Percentiles rank a stretch among this genome's conserved stretches.
phyloP scores from a whole-genome alignment of 1,140 invertebrate genomes.

The Gonioctena quinquepunctata region DNA sequence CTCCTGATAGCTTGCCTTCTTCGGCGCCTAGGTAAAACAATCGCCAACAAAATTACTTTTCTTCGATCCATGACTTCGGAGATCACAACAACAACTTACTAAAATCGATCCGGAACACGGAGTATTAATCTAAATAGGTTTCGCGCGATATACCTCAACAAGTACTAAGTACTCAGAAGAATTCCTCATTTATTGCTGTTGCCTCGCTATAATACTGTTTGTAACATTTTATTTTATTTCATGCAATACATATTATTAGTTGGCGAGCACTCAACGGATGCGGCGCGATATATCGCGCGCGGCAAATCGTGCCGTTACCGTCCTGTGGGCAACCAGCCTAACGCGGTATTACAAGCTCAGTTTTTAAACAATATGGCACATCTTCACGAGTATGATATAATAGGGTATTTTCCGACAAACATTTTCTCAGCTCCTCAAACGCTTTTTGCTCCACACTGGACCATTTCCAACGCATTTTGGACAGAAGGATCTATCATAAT shows the following conservation, averaged over 20 bases:
- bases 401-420: neutral
- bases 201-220: too few species aligned
- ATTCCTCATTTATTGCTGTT: too few species aligned
- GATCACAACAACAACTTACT: too few species aligned
- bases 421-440: neutral
- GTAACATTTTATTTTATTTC: too few species aligned
- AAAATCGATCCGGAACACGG: too few species aligned
- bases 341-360: neutral
- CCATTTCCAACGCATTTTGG: neutral
- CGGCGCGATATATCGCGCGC: neutral
- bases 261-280: neutral
- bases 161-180: too few species aligned
- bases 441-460: neutral
- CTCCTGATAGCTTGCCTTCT: neutral
- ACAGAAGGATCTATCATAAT: constrained; percentile 7
- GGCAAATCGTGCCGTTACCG: constrained; percentile 5
- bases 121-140: too few species aligned
- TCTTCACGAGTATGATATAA: constrained; percentile 6
- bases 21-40: neutral
- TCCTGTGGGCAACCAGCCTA: neutral
- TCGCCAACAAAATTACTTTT: too few species aligned
- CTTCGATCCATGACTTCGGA: too few species aligned
- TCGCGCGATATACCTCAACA: too few species aligned
- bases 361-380: neutral
- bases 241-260: too few species aligned